phyloP scores from a whole-genome alignment of 2,113 vertebrate genomes.

The Hymenochirus boettgeri region DNA sequence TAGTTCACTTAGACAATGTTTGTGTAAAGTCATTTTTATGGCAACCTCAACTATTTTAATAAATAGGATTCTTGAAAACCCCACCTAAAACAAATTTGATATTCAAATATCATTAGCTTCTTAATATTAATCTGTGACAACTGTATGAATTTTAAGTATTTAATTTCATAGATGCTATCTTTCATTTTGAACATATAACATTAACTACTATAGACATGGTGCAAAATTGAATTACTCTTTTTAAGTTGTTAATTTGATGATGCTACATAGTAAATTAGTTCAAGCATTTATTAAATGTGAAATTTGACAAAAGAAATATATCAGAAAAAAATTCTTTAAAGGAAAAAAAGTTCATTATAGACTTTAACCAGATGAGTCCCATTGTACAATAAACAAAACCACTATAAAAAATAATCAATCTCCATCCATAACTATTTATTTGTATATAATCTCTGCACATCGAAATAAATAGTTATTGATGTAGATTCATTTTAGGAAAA shows the following conservation, averaged over 20 bases:
- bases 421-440: too few species aligned
- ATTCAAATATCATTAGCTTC: background rate
- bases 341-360: too few species aligned
- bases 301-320: too few species aligned
- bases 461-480: too few species aligned
- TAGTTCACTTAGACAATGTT: slow-evolving; percentile 4
- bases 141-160: background rate
- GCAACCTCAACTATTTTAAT: background rate
- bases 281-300: background rate
- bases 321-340: too few species aligned
- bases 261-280: slow-evolving; percentile 1
- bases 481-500: too few species aligned
- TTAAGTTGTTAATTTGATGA: background rate
- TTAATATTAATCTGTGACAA: background rate
- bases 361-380: too few species aligned
- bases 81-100: background rate
- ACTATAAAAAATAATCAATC: too few species aligned
- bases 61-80: background rate
- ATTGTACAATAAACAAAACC: too few species aligned
- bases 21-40: slow-evolving; percentile 1
- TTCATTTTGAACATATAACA: background rate
- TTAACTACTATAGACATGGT: background rate
- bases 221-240: background rate
- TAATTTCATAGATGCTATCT: slow-evolving; percentile 4
- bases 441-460: too few species aligned